These are phyloP conservation scores for Lonchura striata DNA, from an alignment of 2,113 vertebrate species.

Conservation along the genomic window DNA sequence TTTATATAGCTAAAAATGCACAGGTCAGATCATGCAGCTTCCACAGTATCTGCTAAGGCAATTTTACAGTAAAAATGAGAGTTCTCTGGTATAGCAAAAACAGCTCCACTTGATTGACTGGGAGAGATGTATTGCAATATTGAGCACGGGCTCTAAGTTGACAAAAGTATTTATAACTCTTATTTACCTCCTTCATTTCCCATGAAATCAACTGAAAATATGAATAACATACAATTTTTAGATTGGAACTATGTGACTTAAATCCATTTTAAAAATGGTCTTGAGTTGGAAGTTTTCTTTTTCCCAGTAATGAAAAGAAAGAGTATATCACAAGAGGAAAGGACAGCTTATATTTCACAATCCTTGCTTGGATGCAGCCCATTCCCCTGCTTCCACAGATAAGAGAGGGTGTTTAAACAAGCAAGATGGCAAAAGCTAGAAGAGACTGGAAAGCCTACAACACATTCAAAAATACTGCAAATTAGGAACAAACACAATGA, in stretches of 20 bases:
- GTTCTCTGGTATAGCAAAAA: neutral
- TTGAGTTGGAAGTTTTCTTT: neutral
- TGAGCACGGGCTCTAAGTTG: neutral
- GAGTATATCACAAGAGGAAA: neutral
- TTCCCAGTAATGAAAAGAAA: neutral
- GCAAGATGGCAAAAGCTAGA: neutral
- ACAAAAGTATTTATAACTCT: neutral
- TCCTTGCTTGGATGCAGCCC: neutral
- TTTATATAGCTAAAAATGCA: neutral
- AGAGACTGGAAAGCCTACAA: neutral
- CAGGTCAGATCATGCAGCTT: neutral
- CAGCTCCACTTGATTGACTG: neutral
- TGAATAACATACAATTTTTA: neutral
- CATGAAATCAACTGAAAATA: neutral
- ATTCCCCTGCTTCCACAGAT: neutral
- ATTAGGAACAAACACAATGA: neutral
- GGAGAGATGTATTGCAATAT: neutral
- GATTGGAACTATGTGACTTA: neutral
- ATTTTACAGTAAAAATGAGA: neutral
- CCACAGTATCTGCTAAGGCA: neutral
- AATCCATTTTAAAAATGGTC: neutral
- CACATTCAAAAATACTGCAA: neutral
- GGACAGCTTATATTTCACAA: neutral
- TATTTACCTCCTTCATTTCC: neutral
- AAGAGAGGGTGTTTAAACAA: neutral